Evolutionary conservation across 2,797 vertebrate species (phyloP), one percentile per base, ranked within the genome.

Genomic region (Acanthiza pusilla): DNA sequence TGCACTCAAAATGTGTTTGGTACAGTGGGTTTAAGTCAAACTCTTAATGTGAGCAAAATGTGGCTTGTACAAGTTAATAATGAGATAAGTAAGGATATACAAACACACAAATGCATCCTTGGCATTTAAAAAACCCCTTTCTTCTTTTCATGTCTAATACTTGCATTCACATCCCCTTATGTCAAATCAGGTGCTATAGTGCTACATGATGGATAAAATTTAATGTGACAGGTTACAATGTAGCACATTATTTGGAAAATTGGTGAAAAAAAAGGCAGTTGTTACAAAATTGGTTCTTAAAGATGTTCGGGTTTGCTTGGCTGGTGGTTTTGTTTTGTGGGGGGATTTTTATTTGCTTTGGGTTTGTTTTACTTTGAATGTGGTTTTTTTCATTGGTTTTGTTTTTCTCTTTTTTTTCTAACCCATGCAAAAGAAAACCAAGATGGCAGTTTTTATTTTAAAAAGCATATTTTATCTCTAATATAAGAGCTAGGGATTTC

Each of bases 191-290:
- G 80, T 89, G 77, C 45, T 88, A 32, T n/a, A 65, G 57, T 53
- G 34, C 38, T 95, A 62, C 32, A 13, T 82, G 77, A 94, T 51
- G n/a, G 61, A 89, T 94, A 85, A 80, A 94, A 94, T 88, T 40
- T 71, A 91, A 90, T 61, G 25, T 76, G 88, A 89, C 91, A 94
- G 42, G 23, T 60, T 94, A 91, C 83, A 91, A 65, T 42, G 65
- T 80, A 87, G 36, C 60, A 87, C 40, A 61, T 91, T 94, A 95
- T 89, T 93, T 91, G 80, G 74, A 94, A 96, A 93, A 93, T 47
- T 58, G 45, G 15, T n/a, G 15, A 9, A 62, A 72, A 61, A 40
- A 94, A 75, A 54, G 4, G 9, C 15, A 88, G 50, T 80, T 65
- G 51, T 48, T 88, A 78, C 0, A 1, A 87, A 91, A 72, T 55